Evolutionary conservation across 37 sponge, comb jelly and placozoan genomes (phyloP), one percentile per base, ranked within the genome.

Genomic region (Agelas oroides): DNA sequence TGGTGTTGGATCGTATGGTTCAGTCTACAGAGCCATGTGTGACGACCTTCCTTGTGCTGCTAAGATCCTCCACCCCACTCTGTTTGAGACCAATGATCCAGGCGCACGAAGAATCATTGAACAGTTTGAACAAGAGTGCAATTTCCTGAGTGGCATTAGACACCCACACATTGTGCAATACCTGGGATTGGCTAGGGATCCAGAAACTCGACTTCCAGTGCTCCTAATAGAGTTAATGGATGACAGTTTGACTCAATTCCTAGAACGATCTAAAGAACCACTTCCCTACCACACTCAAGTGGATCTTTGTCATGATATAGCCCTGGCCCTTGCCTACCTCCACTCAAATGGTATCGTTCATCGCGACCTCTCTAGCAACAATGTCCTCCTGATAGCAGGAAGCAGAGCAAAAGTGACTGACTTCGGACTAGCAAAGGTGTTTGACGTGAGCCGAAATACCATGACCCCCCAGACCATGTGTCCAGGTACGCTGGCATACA

Each of bases 401-500:
- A 30, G 3, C 32, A 69, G 36, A 12, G 36, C 70, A 33, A 69
- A 69, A 33, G 36, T 69, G 12, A 35, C 70, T 69, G 70, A 69
- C 35, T 69, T 69, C 30, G 70, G 70, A 35, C 2, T 69, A 12
- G 64, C 64, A 62, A 62, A 62, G 64, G 11, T 62, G 3, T 62
- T 28, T 62, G 64, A 27, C 28, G 46, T 46, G 46, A 62, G 5
- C 8, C 46, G 46, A 12, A 46, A 3, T 8, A 46, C 46, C 46
- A 31, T 24, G 2, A 46, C 46, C 46, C 46, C 46, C 46, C 39
- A 40, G 75, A 77, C 78, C 32, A 24, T n/a, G 25, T 77, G 78
- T 16, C 78, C 78, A 6, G 78, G 78, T 60, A 59, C 35, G 5
- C 63, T 57, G 21, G 35, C 32, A 59, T 77, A 77, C 63, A 77